Evolutionary conservation across 2,797 vertebrate species (phyloP), one percentile per base, ranked within the genome.

Genomic region (Sebastiscus tertius): DNA sequence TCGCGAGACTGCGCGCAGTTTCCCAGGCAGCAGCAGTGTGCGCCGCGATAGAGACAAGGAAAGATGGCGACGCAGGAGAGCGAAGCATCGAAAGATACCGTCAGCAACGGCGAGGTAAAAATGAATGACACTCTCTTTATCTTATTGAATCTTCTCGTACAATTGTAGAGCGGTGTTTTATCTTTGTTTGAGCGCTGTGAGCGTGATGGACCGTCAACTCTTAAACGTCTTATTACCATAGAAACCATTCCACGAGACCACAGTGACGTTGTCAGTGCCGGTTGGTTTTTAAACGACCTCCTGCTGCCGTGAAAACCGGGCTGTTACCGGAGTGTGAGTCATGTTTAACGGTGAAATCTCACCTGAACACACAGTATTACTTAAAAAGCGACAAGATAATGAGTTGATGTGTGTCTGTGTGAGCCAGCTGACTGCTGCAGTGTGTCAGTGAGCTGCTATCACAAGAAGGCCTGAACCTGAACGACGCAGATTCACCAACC

Each of bases 11-110:
- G 2, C 8, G 64, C 74, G 84, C 24, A 31, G 77, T 87, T 90
- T 88, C 78, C 72, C 79, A 76, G 54, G 56, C 36, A 39, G 52
- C 85, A 89, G 90, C 88, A 89, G 90, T 90, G 86, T 86, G 88
- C 90, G 93, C 90, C 90, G 93, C 87, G 94, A 94, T 77, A 93
- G 93, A 95, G 94, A 96, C 93, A 87, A 92, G 92, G 92, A 94
- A 96, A 97, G 96, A 97, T 97, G 96, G 96, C 96, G 95, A 94
- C 95, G 91, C 95, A 95, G 96, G 96, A 94, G 93, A 95, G 90
- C 72, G 92, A 93, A 88, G 92, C 91, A 70, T 34, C 92, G 55
- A 91, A 94, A 84, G 84, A 87, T 33, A 77, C 88, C 83, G 91
- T 90, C 76, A 95, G 94, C 92, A 97, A 96, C 92, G 96, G 96